Base-by-base conservation (phyloP, 1,140 invertebrate species). In the Euwallacea similis region DNA sequence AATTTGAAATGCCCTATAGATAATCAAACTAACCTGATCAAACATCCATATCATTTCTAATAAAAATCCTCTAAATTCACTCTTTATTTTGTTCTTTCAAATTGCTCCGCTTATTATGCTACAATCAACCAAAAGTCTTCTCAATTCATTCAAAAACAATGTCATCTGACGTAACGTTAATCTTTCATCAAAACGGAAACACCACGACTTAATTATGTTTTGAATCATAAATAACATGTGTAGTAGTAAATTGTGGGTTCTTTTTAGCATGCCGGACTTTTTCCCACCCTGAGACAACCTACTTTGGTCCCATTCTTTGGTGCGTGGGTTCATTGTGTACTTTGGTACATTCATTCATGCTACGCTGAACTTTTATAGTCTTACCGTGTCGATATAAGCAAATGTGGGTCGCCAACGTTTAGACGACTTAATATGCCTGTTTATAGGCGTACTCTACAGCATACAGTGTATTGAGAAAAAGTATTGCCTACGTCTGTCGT, bases 281-380 rank as follows among this genome's bases (percentile, higher is more conserved):
- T 74, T 72, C 73, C 70, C 73, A 74, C 73, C 73, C 73, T 72
- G 62, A 54, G 56, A 59, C 63, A 56, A 62, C 73, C 73, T 74
- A 74, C 73, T 74, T 74, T 10, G 56, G 42, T 43, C 42, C 43
- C 43, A 56, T 66, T 59, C 53, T 67, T 67, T 47, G 13, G 56
- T 67, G 62, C 15, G 66, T 67, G 42, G 66, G 66, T 53, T 70
- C 70, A 72, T 72, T 74, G 61, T 58, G 54, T 59, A 62, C 41
- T 60, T 42, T 59, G 59, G 69, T 62, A 47, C 65, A 66, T 74
- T 58, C 64, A 66, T 72, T 61, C 68, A 67, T 66, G 53, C 47
- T 16, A 10, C 13, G 15, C 15, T 54, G 3, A n/a, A 47, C 7
- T 21, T 33, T 70, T 58, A 10, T 59, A 66, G 68, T 33, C 21